Base-by-base conservation (phyloP, 2,113 vertebrate genomes). In the Myanophis thanlyinensis region DNA sequence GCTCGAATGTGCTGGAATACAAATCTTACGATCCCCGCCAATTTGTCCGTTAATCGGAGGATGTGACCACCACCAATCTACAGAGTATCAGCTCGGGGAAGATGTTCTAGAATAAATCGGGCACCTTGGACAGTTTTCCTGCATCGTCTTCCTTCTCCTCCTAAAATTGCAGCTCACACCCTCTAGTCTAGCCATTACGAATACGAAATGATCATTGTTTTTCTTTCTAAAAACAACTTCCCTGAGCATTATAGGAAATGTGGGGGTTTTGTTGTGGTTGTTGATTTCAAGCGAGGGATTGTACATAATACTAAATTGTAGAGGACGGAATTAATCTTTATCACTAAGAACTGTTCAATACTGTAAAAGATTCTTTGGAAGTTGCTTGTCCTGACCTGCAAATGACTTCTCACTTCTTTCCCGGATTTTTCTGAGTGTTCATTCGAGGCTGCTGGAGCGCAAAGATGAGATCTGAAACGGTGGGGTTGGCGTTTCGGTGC, bases 371-470 rank as follows among this genome's bases (percentile, higher is more conserved):
- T 93, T 87, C 89, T 94, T 90, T 92, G 86, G 96, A 97, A 97
- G 94, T 93, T 95, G 94, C 93, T 96, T 90, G 95, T 96, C 91
- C 92, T 98, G 98, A 98, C 97, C 98, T 97, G 94, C 94, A 95
- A 95, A 94, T 98, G 98, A 98, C 97, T 98, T 98, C 97, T 97
- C 97, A 97, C 97, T 97, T 94, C 88, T 89, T 96, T 94, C 53
- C 93, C 54, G 90, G 93, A 94, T 96, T 3, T 27, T 93, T 94
- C 95, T 92, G 92, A 35, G 52, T 89, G 85, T 96, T 94, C 96
- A 15, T 95, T 97, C 95, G 93, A 95, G 95, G 91, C 93, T 95
- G 91, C 87, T 97, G 95, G 92, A 90, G 95, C 91, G 97, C 93
- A 96, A 95, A 95, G 94, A 92, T 92, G 84, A 80, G 93, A 91